Evolutionary conservation across 2,888 invertebrate genomes (phyloP), one percentile per base, ranked within the genome.

Genomic region (Sarcophaga subvicina): DNA sequence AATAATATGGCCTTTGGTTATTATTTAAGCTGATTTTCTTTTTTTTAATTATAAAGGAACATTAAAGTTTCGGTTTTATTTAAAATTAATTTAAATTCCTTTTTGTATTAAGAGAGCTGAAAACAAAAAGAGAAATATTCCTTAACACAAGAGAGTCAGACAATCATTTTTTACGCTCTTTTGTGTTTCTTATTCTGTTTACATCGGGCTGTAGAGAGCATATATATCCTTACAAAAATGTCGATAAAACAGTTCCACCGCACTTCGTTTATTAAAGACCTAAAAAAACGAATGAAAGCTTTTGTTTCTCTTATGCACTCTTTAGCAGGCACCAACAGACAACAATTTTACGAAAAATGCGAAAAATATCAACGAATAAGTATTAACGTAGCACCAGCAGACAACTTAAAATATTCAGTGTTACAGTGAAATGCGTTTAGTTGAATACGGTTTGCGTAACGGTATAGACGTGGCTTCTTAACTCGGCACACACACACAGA

Each of bases 361-460:
- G 25, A 4, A 25, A 69, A 69, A 60, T 11, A 72, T 47, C 78
- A 60, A 37, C 37, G 72, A 71, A 64, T 78, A 22, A 22, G 22
- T 22, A 59, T 80, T 79, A 60, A 76, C 78, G 75, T 76, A 63
- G 60, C 62, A 71, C 4, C 60, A 83, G 17, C 60, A 83, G n/a
- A 4, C 22, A 76, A 78, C 71, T 79, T 76, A 79, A 83, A 82
- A 84, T 87, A 59, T 76, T 37, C 59, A 67, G 78, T 64, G 63
- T 76, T 81, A 54, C 8, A 47, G 49, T 47, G 17, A 81, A 59
- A 78, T 69, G 47, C 20, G 60, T 82, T 84, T 67, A 87, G 87
- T 87, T 79, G 25, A 77, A 76, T 71, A 87, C 79, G 75, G 84
- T 64, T 71, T 79, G 75, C 75, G 59, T 79, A 81, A 79, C 62